Base-by-base conservation (phyloP, 2,797 vertebrate genomes). In the Eurystomus glaucurus region DNA sequence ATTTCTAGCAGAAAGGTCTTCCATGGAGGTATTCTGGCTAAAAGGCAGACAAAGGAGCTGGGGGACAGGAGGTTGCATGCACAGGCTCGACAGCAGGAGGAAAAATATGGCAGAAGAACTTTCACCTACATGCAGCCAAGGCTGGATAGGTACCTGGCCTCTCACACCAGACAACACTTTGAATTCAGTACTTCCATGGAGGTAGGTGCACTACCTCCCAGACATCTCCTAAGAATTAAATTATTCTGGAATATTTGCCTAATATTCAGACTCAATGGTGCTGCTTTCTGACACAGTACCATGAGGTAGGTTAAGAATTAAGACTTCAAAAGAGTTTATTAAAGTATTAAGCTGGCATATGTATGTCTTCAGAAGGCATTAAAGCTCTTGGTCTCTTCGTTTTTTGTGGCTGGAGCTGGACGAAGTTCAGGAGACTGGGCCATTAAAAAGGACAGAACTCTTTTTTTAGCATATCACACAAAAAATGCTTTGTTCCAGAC, bases 291-390 rank as follows among this genome's bases (percentile, higher is more conserved):
- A 75, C 69, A 61, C 3, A 11, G 68, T n/a, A n/a, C n/a, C 46
- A 52, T 14, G 35, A 88, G 21, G 90, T 11, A 87, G 25, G 66
- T 62, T 89, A 87, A 84, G 50, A 88, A 83, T 0, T 2, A 82
- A 79, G 22, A 78, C 72, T 93, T 94, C 83, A 92, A 79, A 88
- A 21, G 46, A 74, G n/a, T 74, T 96, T 70, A 69, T 68, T 82
- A 29, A 82, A 80, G 50, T 43, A 52, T 57, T 19, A 7, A 78
- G 72, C 23, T 88, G 78, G 83, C 51, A 48, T 13, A 72, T 8
- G 2, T 14, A 11, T 19, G 22, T 77, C 50, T 61, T 92, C 58
- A 89, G 60, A 80, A 92, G 28, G 75, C 74, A 70, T 77, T 79
- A 64, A 78, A 82, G 39, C 51, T 70, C 62, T 72, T 22, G 6